Conservation (phyloP, 2,113 vertebrate species). For the Toxostoma redivivum region DNA sequence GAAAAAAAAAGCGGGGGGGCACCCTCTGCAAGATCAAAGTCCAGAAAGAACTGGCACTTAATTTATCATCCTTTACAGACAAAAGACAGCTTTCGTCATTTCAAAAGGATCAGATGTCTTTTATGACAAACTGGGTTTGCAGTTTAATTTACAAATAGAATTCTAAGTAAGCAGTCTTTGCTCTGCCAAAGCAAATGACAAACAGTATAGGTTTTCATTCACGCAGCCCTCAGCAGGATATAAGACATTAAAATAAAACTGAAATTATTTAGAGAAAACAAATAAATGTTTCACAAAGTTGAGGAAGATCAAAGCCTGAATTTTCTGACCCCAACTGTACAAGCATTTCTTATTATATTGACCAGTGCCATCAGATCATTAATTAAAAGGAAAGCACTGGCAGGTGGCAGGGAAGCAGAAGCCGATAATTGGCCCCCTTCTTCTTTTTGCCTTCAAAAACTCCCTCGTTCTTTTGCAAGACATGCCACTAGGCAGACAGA, state of each 20-base stretch:
- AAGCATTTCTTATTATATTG: constrained; percentile 91
- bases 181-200: constrained; percentile 75
- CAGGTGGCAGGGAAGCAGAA: constrained; percentile 93
- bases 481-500: constrained; percentile 94
- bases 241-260: constrained; percentile 82
- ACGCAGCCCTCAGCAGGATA: constrained; percentile 72
- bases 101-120: constrained; percentile 89
- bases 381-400: constrained; percentile 95
- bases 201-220: constrained; percentile 73
- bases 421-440: constrained; percentile 96
- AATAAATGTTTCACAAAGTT: constrained; percentile 87
- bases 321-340: constrained; percentile 88
- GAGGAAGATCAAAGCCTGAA: constrained; percentile 82
- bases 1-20: accelerated
- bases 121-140: constrained; percentile 88
- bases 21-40: constrained; percentile 86
- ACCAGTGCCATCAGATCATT: constrained; percentile 92
- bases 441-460: constrained; percentile 83
- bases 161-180: constrained; percentile 79
- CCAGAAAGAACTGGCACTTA: constrained; percentile 84
- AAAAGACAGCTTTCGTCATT: constrained; percentile 88
- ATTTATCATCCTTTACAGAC: constrained; percentile 93
- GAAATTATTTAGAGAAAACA: constrained; percentile 83
- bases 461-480: constrained; percentile 85
- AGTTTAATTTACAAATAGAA: constrained; percentile 90